Evolutionary conservation across 2,113 vertebrate species (phyloP), one percentile per base, ranked within the genome.

Genomic region (Trogon surrucura): DNA sequence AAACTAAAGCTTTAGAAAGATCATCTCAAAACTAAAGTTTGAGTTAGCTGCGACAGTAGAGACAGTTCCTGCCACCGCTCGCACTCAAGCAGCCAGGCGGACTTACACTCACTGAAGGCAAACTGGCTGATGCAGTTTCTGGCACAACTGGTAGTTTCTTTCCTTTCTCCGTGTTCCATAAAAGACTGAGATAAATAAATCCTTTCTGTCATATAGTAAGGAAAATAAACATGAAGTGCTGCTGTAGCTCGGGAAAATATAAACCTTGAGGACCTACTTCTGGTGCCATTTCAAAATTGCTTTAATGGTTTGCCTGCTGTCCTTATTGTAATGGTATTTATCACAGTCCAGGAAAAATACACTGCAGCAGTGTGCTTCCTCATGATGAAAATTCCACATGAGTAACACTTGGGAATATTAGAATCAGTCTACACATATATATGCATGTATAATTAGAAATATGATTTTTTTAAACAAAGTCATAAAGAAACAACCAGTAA

Each of bases 341-440:
- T 38, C 16, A 30, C 47, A 17, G 12, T 62, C 83, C 85, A 97
- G 80, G 80, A 94, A 91, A 94, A 92, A 84, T 44, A 54, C 23
- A 62, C 62, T 77, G 58, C 62, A 80, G 90, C n/a, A 82, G 26
- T 50, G 41, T 54, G 44, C 27, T 80, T 80, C 58, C 16, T 78
- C 16, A 16, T 78, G 44, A 95, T 90, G 69, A 80, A 92, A 94
- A 94, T 83, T 78, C 71, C 88, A 87, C 21, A 92, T 15, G 34
- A 80, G 34, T 65, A 88, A 61, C 51, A 67, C 19, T 48, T 22
- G n/a, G 47, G 4, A 66, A 70, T 70, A 64, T 71, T 67, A 81
- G 65, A 91, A 86, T 6, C 36, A 90, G 16, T 15, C 21, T 80
- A 14, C 30, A 14, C 30, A 47, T 0, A 1, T 58, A 53, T 58